These are phyloP conservation scores for Sebastes hopkinsi DNA, from an alignment of 2,797 vertebrate genomes.

Conservation along the genomic window DNA sequence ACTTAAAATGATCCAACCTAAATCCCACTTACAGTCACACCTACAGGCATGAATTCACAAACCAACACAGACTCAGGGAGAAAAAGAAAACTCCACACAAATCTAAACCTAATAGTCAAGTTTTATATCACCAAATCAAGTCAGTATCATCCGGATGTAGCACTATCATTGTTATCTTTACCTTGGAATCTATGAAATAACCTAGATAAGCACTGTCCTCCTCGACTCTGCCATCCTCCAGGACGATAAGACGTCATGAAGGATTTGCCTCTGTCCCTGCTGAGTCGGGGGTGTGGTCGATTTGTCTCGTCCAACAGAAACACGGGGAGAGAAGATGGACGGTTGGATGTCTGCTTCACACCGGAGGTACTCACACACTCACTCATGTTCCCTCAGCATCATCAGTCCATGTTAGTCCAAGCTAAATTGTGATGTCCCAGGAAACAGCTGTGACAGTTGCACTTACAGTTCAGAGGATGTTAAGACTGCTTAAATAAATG, in stretches of 20 bases:
- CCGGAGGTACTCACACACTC: constrained; percentile 70
- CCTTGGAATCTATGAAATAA: background rate
- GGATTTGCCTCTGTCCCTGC: constrained; percentile 79
- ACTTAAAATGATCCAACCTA: background rate
- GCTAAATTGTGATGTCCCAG: too few relatives aligned
- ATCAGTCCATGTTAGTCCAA: too few relatives aligned
- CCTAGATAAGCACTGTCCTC: background rate
- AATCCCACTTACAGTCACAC: background rate
- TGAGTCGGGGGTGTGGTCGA: constrained; percentile 83
- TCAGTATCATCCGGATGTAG: background rate
- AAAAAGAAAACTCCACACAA: background rate
- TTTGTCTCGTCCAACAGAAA: constrained; percentile 61
- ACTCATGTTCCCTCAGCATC: too few relatives aligned
- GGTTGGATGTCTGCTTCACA: constrained; percentile 84
- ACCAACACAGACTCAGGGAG: background rate
- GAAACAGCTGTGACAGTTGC: too few relatives aligned
- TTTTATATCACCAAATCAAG: background rate
- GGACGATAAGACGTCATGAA: constrained; percentile 58
- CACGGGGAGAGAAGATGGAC: constrained; percentile 72
- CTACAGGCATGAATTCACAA: background rate
- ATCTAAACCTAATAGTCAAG: background rate
- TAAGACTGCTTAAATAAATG: too few relatives aligned
- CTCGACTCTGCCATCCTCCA: background rate
- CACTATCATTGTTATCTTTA: too few relatives aligned
- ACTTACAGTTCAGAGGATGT: too few relatives aligned